phyloP scores from a whole-genome alignment of 1,140 invertebrate species.

The Tetragnatha versicolor region DNA sequence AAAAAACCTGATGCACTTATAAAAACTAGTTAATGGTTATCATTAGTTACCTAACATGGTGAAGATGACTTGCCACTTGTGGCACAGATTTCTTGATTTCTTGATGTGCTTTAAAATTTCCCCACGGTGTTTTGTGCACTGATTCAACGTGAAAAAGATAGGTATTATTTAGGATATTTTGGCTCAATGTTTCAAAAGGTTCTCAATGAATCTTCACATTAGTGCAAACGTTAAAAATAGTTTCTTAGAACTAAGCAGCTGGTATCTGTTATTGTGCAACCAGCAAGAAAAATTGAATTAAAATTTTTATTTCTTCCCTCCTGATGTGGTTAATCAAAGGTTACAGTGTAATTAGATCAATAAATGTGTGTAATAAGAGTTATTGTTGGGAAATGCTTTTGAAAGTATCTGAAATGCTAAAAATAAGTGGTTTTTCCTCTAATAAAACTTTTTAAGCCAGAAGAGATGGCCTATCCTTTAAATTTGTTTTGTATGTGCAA shows the following conservation, averaged over 20 bases:
- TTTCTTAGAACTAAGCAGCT: neutral
- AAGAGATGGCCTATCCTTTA: slow-evolving; percentile 12
- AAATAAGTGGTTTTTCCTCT: neutral
- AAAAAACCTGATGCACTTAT: slow-evolving; percentile 27
- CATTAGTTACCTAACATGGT: slow-evolving; percentile 43
- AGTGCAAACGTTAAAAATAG: neutral
- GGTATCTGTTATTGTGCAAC: neutral
- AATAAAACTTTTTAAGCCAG: slow-evolving; percentile 20
- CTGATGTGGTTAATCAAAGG: no score
- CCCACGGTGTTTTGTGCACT: slow-evolving; percentile 53
- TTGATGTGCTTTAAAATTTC: slow-evolving; percentile 53
- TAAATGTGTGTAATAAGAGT: no score
- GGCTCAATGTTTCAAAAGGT: slow-evolving; percentile 29
- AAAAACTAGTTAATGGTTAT: slow-evolving; percentile 44
- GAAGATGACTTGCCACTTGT: slow-evolving; percentile 39
- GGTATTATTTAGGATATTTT: slow-evolving; percentile 38
- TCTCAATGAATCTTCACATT: slow-evolving; percentile 29
- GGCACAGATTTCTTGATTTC: slow-evolving; percentile 49
- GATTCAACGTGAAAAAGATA: slow-evolving; percentile 32
- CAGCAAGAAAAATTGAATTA: slow-evolving; percentile 2
- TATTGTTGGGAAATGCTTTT: neutral
- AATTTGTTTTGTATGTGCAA: neutral
- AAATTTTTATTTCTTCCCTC: slow-evolving; percentile 8
- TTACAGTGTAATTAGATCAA: no score
- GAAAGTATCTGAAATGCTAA: neutral